Evolutionary conservation across 2,113 vertebrate species (phyloP), one percentile per base, ranked within the genome.

Genomic region (Tichodroma muraria): DNA sequence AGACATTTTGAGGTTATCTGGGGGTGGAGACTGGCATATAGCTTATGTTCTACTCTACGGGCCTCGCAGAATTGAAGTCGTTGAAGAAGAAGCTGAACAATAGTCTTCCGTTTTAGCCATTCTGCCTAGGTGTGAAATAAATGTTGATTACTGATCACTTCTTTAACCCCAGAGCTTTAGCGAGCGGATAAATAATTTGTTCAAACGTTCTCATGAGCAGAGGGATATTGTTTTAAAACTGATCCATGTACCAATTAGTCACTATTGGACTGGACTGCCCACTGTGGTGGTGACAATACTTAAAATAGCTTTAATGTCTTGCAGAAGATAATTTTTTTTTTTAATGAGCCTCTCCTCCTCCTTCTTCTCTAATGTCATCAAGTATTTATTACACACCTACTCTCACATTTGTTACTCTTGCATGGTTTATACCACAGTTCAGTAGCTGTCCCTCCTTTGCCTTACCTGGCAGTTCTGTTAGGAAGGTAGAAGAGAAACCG

Each of bases 11-110:
- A 98, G 99, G 89, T 97, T 99, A 97, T 99, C 99, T 2, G 99
- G 99, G 9, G 99, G 99, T 21, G 99, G 99, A 82, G 99, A 99
- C 97, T 99, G 99, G 99, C 99, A 99, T 93, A 99, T 99, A 98
- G 99, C 99, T 35, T 99, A 99, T 19, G 99, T 99, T 95, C 98
- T 99, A 89, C 98, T 99, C 70, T 99, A 99, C 7, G 99, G 99
- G 44, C 99, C 99, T 25, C 98, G 99, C 76, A 97, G 99, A 94
- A 98, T 99, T 78, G 99, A 99, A 97, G 95, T 98, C 40, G 92
- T 98, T 61, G 98, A 98, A 97, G 98, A 98, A 25, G 98, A 98
- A 79, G 95, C 94, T 57, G 98, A 98, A 92, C 97, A 98, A 95
- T 98, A 98, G 97, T 97, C 96, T 96, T 97, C 98, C 96, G 97